Percentiles rank a stretch among this genome's conserved stretches.
Evolutionary conservation across 1,140 invertebrate species (phyloP).

Genomic region (Euura saliciscinereae): DNA sequence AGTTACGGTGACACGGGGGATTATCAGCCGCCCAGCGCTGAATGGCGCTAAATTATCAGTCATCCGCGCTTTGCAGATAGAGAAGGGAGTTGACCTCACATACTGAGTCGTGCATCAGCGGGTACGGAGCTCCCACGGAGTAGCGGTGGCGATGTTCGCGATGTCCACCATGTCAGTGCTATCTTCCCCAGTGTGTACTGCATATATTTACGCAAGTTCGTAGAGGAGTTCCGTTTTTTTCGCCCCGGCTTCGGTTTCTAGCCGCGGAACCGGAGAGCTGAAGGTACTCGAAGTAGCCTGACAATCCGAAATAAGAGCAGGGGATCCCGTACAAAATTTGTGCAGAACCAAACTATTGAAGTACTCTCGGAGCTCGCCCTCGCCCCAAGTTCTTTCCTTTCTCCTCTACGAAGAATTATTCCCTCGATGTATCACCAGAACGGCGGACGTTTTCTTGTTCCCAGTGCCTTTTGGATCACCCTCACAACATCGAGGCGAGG

Average conservation of each 20-base stretch:
- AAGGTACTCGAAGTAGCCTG: constrained; percentile 34
- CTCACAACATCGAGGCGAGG: not conserved
- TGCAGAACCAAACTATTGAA: not conserved
- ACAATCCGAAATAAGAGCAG: not conserved
- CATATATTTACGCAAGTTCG: constrained; percentile 38
- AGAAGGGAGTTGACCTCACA: constrained; percentile 41
- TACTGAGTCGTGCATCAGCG: constrained; percentile 29
- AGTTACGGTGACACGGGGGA: not conserved
- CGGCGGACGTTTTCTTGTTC: not conserved
- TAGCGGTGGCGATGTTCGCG: constrained; percentile 19
- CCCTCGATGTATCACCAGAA: constrained; percentile 8
- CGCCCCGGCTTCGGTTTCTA: constrained; percentile 13
- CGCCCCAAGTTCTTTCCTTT: constrained; percentile 17
- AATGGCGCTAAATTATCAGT: constrained; percentile 45
- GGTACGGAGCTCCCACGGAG: constrained; percentile 22
- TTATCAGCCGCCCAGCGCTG: constrained; percentile 20
- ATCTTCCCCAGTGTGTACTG: constrained; percentile 40
- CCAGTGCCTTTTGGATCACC: not conserved
- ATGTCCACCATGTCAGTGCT: constrained; percentile 37
- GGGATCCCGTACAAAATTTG: not conserved
- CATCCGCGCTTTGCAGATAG: constrained; percentile 38
- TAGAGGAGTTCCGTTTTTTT: constrained; percentile 43
- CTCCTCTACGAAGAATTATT: constrained; percentile 17
- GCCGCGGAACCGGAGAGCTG: constrained; percentile 13
- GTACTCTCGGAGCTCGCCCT: not conserved